Evolutionary conservation across 2,797 vertebrate genomes (phyloP), one percentile per base, ranked within the genome.

Genomic region (Hapalemur alaotrensis): DNA sequence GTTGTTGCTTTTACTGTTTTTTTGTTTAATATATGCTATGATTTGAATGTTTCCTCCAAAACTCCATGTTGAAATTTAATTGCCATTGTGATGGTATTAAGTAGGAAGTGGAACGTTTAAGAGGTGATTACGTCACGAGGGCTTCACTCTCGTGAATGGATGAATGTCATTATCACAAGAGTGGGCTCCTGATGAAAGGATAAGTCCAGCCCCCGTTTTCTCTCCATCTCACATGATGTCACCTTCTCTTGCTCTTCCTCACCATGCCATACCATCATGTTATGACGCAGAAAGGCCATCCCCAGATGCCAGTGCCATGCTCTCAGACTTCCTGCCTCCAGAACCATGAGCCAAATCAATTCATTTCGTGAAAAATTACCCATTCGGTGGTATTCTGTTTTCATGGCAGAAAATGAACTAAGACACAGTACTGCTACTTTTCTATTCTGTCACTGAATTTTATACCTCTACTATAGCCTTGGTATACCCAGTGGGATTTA

Each of bases 381-480:
- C 5, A 28, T 35, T 79, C 4, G 7, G 35, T 18, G n/a, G 52
- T 79, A 79, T 79, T 41, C 14, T 41, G 14, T 41, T 79, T 38
- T 28, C 23, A 28, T 2, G 38, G 8, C 14, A 57, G 23, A 41
- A 79, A 57, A 79, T 38, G 32, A 23, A 79, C 52, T 57, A 41
- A 38, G 23, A 57, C 52, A 57, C 79, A 50, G 15, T 50, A 32
- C 5, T 79, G 46, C 52, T 83, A 41, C 38, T 52, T 75, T 70
- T 93, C 12, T 79, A 30, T 48, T 69, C 79, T 89, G 28, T 57
- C 46, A 7, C 46, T 91, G 81, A 88, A 93, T 93, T 96, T 78
- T 70, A 76, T 73, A 41, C 32, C 50, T 89, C 32, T 83, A 4
- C 83, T 67, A 14, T 7, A 97, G 41, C 4, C 50, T 63, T 23